Evolutionary conservation across 1,140 invertebrate species (phyloP).

Genomic region (Nylanderia fulva): DNA sequence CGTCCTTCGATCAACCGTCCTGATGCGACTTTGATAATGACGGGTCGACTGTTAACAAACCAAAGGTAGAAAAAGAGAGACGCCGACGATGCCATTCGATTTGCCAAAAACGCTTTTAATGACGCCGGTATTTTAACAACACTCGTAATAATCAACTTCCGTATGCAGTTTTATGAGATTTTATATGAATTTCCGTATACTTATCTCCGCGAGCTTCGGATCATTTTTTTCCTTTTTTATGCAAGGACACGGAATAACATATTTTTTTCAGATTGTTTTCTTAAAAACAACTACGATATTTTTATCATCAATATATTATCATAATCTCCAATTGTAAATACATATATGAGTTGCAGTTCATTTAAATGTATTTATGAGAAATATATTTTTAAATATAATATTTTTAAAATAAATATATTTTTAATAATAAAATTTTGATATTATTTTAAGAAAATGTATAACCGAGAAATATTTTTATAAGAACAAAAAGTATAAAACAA

Average conservation of each 20-base stretch:
- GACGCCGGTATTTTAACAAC: constrained; percentile 11
- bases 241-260: constrained; percentile 7
- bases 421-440: no score
- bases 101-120: constrained; percentile 44
- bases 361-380: background rate
- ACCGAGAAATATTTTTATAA: constrained; percentile 1
- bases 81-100: constrained; percentile 11
- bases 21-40: constrained; percentile 57
- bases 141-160: constrained; percentile 40
- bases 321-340: background rate
- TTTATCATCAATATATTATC: background rate
- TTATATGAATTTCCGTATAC: constrained; percentile 31
- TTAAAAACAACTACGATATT: background rate
- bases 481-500: background rate
- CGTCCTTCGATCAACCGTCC: constrained; percentile 62
- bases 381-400: background rate
- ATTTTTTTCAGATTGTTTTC: background rate
- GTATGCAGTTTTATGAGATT: constrained; percentile 11
- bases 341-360: background rate
- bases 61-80: background rate
- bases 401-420: no score
- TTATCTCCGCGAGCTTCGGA: background rate
- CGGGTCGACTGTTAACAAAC: constrained; percentile 26
- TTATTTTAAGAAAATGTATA: no score
- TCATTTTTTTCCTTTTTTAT: background rate